Evolutionary conservation across 2,797 vertebrate genomes (phyloP).

Genomic region (Sebastes elongatus): DNA sequence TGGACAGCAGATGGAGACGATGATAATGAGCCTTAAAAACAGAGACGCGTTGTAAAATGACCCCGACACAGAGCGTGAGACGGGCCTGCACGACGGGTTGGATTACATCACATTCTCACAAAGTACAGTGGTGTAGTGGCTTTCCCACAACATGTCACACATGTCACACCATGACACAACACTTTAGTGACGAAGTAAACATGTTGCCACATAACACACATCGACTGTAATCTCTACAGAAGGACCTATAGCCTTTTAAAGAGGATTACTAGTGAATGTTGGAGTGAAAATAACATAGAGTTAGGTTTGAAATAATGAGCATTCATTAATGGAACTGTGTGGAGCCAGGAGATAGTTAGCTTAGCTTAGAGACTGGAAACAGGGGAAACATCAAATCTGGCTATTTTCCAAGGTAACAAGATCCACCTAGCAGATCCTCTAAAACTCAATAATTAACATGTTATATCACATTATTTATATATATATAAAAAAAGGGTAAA

Average conservation of each 20-base stretch:
- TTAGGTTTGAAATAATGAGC: too few relatives aligned
- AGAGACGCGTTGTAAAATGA: slow-evolving; percentile 26
- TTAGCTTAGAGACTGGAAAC: too few relatives aligned
- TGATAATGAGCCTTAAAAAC: slow-evolving; percentile 26
- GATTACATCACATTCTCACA: slow-evolving; percentile 46
- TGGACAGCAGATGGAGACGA: background rate
- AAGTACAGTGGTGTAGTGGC: background rate
- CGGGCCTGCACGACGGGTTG: background rate
- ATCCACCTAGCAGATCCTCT: background rate
- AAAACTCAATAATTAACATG: background rate
- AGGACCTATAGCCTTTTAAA: too few relatives aligned
- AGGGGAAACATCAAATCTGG: background rate
- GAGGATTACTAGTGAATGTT: too few relatives aligned
- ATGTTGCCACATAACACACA: slow-evolving; percentile 1
- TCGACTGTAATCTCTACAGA: background rate
- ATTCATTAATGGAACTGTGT: too few relatives aligned
- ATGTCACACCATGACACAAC: slow-evolving; percentile 51
- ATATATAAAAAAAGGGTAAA: background rate
- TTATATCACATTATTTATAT: background rate
- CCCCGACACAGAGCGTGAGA: slow-evolving; percentile 7
- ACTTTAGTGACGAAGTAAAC: slow-evolving; percentile 29
- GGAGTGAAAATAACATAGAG: too few relatives aligned
- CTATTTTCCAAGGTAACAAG: background rate
- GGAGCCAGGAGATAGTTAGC: too few relatives aligned
- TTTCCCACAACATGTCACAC: slow-evolving; percentile 52